Evolutionary conservation across 2,113 vertebrate genomes (phyloP).

Genomic region (Ivindomyrus marchei): DNA sequence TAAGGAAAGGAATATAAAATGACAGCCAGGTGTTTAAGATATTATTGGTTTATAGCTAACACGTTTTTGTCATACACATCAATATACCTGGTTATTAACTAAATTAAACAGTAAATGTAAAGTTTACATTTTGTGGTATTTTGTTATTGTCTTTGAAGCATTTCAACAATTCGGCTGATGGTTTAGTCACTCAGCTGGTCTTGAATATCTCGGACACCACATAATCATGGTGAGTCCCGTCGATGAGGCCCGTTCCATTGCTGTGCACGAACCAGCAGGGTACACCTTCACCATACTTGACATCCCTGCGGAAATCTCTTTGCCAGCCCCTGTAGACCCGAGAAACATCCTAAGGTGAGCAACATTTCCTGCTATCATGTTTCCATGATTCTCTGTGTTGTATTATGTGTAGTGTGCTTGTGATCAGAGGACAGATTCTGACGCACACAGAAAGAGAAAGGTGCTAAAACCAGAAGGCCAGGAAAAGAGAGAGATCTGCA

Average conservation of each 20-base stretch:
- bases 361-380: neutral
- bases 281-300: conserved; percentile 55
- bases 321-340: conserved; percentile 75
- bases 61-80: neutral
- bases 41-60: neutral
- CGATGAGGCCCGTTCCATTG: conserved; percentile 79
- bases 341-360: neutral
- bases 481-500: neutral
- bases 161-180: neutral
- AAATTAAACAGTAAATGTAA: neutral
- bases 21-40: neutral
- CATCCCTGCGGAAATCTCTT: conserved; percentile 73
- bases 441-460: neutral
- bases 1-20: neutral
- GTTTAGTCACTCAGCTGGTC: conserved; percentile 27
- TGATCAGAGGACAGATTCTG: neutral
- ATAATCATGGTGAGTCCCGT: conserved; percentile 73
- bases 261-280: conserved; percentile 87
- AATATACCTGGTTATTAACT: neutral
- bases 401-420: neutral
- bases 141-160: neutral
- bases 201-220: conserved; percentile 61
- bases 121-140: neutral
- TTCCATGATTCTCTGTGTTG: neutral
- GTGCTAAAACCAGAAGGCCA: neutral